These are phyloP conservation scores for Sesia bembeciformis DNA, from an alignment of 2,888 invertebrate genomes.

Conservation along the genomic window DNA sequence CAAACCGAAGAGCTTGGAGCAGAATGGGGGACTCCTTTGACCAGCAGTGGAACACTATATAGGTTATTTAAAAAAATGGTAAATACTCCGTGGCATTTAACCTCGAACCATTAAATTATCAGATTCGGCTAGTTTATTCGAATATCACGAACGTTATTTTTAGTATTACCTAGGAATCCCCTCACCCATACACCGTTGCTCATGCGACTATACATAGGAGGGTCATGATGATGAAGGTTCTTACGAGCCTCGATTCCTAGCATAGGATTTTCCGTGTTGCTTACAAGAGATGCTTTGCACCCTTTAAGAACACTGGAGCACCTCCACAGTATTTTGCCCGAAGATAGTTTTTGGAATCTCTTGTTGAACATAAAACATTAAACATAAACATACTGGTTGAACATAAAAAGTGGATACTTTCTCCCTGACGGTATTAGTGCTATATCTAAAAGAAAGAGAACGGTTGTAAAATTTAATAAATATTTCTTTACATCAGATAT, in stretches of 20 bases:
- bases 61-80: too few relatives aligned
- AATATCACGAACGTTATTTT: too few relatives aligned
- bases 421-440: conserved; percentile 6
- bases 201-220: not conserved
- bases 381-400: conserved; percentile 5
- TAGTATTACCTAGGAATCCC: not conserved
- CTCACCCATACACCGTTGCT: not conserved
- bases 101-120: too few relatives aligned
- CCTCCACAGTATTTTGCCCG: conserved; percentile 10
- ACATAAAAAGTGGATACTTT: conserved; percentile 9
- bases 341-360: conserved; percentile 2
- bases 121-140: too few relatives aligned
- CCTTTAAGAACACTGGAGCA: conserved; percentile 10
- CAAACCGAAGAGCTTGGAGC: too few relatives aligned
- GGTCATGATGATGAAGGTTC: conserved; percentile 1
- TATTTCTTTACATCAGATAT: too few relatives aligned
- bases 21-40: too few relatives aligned
- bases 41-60: too few relatives aligned
- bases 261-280: conserved; percentile 1
- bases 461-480: too few relatives aligned
- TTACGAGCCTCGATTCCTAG: not conserved
- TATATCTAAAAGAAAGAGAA: too few relatives aligned
- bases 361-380: too few relatives aligned
- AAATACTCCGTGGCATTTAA: too few relatives aligned
- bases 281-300: conserved; percentile 10